Conservation (phyloP, 2,797 vertebrate genomes). For the Moxostoma hubbsi region DNA sequence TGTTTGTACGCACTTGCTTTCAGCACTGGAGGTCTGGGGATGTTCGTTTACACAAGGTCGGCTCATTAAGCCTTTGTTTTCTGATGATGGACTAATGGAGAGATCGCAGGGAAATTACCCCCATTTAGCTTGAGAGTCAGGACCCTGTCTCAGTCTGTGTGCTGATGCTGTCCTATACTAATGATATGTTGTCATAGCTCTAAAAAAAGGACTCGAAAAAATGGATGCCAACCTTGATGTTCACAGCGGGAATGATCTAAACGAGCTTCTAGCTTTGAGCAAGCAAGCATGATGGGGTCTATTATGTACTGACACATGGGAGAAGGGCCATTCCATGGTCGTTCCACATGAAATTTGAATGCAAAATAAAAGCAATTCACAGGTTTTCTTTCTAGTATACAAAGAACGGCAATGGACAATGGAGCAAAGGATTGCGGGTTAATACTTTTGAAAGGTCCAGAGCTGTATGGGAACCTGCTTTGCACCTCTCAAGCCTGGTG, state of each 20-base stretch:
- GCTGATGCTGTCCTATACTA: background rate
- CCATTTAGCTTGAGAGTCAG: conserved; percentile 26
- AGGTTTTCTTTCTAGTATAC: background rate
- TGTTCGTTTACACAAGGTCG: conserved; percentile 26
- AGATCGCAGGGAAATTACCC: conserved; percentile 31
- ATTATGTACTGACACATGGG: background rate
- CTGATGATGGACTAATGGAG: conserved; percentile 20
- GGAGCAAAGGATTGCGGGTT: conserved; percentile 6
- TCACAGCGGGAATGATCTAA: conserved; percentile 23
- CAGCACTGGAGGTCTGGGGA: conserved; percentile 21
- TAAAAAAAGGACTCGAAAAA: conserved; percentile 17
- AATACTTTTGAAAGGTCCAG: conserved; percentile 6
- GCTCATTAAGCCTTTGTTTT: conserved; percentile 15
- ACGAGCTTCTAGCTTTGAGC: conserved; percentile 4
- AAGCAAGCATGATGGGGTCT: background rate
- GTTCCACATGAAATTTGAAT: conserved; percentile 18
- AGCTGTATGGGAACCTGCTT: background rate
- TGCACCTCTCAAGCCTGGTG: conserved; percentile 12
- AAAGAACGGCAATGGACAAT: background rate
- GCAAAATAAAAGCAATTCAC: conserved; percentile 3
- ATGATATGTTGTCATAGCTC: conserved; percentile 31
- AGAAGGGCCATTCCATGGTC: conserved; percentile 1
- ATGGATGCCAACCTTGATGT: conserved; percentile 26
- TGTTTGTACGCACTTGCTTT: background rate
- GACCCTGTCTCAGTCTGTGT: background rate